Percentiles rank a stretch among this genome's conserved stretches.
phyloP scores from a whole-genome alignment of 2,888 invertebrate genomes.

The Tanypteryx hageni region DNA sequence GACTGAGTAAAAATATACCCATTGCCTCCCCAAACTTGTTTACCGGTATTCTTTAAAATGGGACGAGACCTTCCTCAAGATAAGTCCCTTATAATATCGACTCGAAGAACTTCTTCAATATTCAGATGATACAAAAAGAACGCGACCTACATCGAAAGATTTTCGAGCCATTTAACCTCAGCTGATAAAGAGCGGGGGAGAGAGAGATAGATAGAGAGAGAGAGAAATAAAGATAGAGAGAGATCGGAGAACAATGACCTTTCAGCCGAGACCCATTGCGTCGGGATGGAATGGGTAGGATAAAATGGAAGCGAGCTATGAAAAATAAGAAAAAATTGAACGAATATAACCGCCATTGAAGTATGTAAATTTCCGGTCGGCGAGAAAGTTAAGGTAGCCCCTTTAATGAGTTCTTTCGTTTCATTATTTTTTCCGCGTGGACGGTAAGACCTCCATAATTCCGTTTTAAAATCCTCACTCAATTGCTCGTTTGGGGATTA shows the following conservation, averaged over 20 bases:
- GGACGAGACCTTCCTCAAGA: too few species aligned
- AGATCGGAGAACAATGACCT: background rate
- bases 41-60: too few species aligned
- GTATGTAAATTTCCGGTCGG: background rate
- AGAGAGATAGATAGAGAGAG: too few species aligned
- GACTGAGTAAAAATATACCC: too few species aligned
- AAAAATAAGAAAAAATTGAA: too few species aligned
- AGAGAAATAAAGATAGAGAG: too few species aligned
- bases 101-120: background rate
- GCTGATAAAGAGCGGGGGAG: slow-evolving; percentile 29
- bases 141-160: background rate
- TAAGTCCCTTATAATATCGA: background rate
- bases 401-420: background rate
- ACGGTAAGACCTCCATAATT: background rate
- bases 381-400: background rate
- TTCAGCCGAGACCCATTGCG: background rate
- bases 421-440: too few species aligned
- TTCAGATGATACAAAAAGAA: background rate
- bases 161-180: background rate
- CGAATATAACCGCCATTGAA: background rate
- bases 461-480: background rate
- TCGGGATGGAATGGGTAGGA: background rate
- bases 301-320: background rate
- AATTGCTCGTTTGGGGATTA: slow-evolving; percentile 29
- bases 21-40: too few species aligned